Evolutionary conservation across 2,113 vertebrate species (phyloP), one percentile per base, ranked within the genome.

Genomic region (Condylura cristata): DNA sequence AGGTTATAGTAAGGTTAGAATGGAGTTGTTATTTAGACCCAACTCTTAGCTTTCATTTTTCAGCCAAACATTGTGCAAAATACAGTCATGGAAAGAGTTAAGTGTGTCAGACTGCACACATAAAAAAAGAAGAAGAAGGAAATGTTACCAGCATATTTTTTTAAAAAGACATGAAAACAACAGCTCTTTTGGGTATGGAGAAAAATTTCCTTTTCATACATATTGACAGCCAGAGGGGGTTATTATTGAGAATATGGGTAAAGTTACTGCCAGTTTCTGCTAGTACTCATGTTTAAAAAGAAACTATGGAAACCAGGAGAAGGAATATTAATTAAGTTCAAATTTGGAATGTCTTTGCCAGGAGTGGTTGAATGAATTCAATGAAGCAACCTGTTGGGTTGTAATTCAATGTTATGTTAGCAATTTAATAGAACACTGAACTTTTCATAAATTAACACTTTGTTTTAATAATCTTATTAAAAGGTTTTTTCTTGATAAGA

Each of bases 281-380:
- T 97, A 97, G 97, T 97, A 97, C 98, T 98, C 96, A 1, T 98
- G 98, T 98, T 98, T 99, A 98, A 99, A 99, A 99, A 98, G 98
- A 98, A 98, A 98, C 98, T 99, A 99, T 99, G 98, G 98, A 98
- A 99, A 98, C 98, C 97, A 98, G 91, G 91, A 98, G 98, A 96
- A 98, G 98, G 98, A 98, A 98, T 99, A 99, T 99, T 99, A 98
- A 99, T 99, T 99, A 98, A 98, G 98, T 98, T 98, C 97, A 98
- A 98, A 98, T 98, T 98, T 97, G 98, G 98, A 98, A 98, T 98
- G 98, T 97, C 98, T 98, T 96, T 98, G 98, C 98, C 98, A 98
- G 97, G 95, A 98, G 96, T 97, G 96, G 98, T 98, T 98, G 97
- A 97, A 97, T 98, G 97, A 98, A 98, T 98, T 98, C 98, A 98